A percentile compares a stretch with the other conserved stretches of the same genome.
Conservation (phyloP, 2,113 vertebrate genomes). For the Ahaetulla prasina region DNA sequence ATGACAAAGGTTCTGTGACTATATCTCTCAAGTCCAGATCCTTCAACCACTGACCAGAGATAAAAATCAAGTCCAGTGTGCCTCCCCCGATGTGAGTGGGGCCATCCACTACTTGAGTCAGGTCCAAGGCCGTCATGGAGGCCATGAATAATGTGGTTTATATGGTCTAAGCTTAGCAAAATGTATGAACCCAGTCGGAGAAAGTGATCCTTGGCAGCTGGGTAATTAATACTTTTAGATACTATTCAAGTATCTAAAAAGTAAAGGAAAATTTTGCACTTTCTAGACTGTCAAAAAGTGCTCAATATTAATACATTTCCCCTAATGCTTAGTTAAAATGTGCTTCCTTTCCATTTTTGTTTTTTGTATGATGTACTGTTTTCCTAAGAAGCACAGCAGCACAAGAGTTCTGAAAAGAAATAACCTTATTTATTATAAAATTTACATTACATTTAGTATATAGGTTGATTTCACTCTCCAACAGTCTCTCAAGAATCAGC, state of each 20-base stretch:
- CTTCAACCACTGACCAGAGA: too few species aligned
- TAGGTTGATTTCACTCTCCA: background rate
- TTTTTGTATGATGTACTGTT: background rate
- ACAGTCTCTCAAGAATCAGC: background rate
- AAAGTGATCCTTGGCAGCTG: background rate
- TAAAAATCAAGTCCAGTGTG: too few species aligned
- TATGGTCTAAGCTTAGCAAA: background rate
- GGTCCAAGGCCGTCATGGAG: too few species aligned
- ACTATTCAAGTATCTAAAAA: background rate
- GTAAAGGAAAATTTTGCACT: background rate
- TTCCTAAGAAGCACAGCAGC: background rate
- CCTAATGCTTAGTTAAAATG: background rate
- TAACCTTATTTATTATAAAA: background rate
- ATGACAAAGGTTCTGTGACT: too few species aligned
- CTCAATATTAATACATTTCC: background rate
- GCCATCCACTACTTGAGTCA: too few species aligned
- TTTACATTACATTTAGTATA: background rate
- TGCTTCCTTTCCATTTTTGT: background rate
- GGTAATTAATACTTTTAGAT: background rate
- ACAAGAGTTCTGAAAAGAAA: background rate
- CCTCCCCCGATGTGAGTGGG: too few species aligned
- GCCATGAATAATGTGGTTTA: background rate
- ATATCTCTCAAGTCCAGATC: too few species aligned
- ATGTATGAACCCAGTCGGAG: background rate
- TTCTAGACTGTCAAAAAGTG: background rate